Evolutionary conservation across 2,888 invertebrate genomes (phyloP).

Genomic region (Pachycephus smyrnensis): DNA sequence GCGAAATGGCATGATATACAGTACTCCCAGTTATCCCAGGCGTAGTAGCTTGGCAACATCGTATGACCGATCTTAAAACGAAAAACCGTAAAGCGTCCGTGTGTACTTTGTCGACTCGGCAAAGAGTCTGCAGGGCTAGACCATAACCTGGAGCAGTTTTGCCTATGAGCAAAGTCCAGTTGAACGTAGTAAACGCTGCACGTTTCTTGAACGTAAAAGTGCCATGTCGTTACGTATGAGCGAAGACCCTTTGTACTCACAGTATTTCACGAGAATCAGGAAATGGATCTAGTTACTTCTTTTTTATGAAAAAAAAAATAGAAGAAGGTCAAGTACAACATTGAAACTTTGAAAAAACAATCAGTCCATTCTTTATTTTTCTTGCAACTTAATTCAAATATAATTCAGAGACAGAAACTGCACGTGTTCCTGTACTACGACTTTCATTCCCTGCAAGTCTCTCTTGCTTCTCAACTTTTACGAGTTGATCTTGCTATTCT

Average conservation of each 20-base stretch:
- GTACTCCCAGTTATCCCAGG: not conserved
- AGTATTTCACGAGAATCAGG: not conserved
- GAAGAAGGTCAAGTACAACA: not conserved
- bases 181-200: not conserved
- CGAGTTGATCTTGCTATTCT: not conserved
- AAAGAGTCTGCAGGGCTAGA: not conserved
- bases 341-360: not conserved
- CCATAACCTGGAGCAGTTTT: not conserved
- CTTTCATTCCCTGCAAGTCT: not conserved
- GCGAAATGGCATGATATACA: not conserved
- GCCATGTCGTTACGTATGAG: not conserved
- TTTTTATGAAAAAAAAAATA: not conserved
- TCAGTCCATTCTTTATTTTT: not conserved
- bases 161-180: not conserved
- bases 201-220: conserved; percentile 1
- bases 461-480: not conserved
- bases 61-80: conserved; percentile 1
- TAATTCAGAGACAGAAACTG: too few species aligned
- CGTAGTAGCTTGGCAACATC: conserved; percentile 1
- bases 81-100: conserved; percentile 2
- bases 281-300: not conserved
- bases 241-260: not conserved
- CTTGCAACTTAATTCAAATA: too few species aligned
- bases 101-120: not conserved
- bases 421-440: too few species aligned